These are phyloP conservation scores for Agapornis canus DNA, from an alignment of 2,797 vertebrate genomes.

Conservation along the genomic window DNA sequence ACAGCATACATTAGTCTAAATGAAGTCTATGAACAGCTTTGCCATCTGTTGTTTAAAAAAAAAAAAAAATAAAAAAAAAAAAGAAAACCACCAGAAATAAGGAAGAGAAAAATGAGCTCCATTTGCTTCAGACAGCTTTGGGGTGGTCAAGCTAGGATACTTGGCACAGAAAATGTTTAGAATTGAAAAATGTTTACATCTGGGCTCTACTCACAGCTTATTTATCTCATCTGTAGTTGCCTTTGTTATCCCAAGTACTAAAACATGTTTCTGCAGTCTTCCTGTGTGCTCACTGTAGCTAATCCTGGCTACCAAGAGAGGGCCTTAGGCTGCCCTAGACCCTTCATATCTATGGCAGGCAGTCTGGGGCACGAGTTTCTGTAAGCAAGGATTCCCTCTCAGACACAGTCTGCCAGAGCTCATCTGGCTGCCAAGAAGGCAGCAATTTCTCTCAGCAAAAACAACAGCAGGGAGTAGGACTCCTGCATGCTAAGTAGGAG, in stretches of 20 bases:
- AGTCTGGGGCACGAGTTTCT: background rate
- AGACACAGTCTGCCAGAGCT: background rate
- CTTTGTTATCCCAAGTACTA: background rate
- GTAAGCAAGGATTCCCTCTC: background rate
- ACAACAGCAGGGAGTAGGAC: background rate
- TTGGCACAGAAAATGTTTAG: slow-evolving; percentile 44
- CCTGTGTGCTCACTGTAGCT: background rate
- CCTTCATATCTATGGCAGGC: accelerated
- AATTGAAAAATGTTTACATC: slow-evolving; percentile 29
- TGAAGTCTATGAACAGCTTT: background rate
- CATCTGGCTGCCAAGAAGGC: background rate
- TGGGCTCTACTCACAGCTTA: slow-evolving; percentile 7
- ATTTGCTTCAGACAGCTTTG: slow-evolving; percentile 43
- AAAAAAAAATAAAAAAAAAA: background rate
- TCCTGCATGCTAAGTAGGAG: background rate
- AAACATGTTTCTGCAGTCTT: background rate
- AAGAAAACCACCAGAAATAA: background rate
- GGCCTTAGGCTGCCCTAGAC: background rate
- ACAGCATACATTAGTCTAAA: slow-evolving; percentile 37
- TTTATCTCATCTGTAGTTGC: background rate
- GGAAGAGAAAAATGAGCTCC: slow-evolving; percentile 44
- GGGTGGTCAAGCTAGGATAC: slow-evolving; percentile 48
- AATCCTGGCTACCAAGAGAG: background rate
- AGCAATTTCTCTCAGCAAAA: background rate
- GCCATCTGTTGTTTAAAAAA: slow-evolving; percentile 42